Percentiles rank a stretch among this genome's conserved stretches.
Evolutionary conservation across 2,797 vertebrate genomes (phyloP).

Genomic region (Catharus ustulatus): DNA sequence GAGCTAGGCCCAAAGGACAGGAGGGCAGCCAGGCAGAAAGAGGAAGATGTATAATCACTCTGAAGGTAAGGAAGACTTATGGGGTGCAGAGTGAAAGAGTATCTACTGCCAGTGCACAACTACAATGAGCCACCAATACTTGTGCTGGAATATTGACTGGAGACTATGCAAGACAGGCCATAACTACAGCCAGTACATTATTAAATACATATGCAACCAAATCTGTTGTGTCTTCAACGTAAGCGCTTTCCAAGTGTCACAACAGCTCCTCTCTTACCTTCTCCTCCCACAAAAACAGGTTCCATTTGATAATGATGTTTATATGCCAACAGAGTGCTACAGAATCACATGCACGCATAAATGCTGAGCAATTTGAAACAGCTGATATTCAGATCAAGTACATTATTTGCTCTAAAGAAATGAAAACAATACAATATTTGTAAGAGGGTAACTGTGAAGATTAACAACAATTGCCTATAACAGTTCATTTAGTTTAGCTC

Average conservation of each 20-base stretch:
- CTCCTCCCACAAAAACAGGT: not conserved
- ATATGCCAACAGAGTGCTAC: not conserved
- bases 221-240: not conserved
- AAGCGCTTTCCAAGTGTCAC: not conserved
- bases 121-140: accelerated
- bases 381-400: not conserved
- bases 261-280: not conserved
- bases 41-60: not conserved
- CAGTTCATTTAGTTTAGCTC: not conserved
- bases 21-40: not conserved
- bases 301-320: not conserved
- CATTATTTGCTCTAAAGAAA: not conserved
- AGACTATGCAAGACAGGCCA: not conserved
- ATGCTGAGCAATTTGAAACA: not conserved
- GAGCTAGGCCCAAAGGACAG: not conserved
- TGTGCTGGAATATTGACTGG: not conserved
- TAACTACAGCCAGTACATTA: accelerated
- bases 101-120: not conserved
- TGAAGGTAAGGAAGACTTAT: not conserved
- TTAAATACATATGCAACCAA: not conserved
- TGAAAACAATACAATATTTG: not conserved
- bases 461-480: not conserved
- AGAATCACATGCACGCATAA: accelerated
- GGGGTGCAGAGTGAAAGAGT: not conserved
- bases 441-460: not conserved